Evolutionary conservation across 2,113 vertebrate genomes (phyloP), one percentile per base, ranked within the genome.

Genomic region (Gadus chalcogrammus): DNA sequence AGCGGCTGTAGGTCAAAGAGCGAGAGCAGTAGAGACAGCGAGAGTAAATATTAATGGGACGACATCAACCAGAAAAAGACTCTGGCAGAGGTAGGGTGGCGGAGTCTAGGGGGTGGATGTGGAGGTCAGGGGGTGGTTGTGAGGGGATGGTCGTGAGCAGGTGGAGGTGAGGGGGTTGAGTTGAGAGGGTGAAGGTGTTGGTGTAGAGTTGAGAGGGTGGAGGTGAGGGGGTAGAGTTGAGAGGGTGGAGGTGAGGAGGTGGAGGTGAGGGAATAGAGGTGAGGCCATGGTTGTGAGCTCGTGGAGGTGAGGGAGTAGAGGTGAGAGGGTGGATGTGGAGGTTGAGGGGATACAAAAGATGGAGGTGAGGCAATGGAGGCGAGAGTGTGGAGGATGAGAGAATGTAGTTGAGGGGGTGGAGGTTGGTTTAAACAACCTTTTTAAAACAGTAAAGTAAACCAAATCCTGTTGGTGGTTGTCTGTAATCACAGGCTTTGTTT

Each of bases 1-100:
- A 78, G 86, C 83, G 84, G 87, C 86, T 85, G 88, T 88, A 88
- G 83, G 77, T 73, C n/a, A 87, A 58, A 75, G 2, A 20, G 17
- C 3, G n/a, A 59, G 71, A 64, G 68, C 55, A 78, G 61, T 62
- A 61, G 66, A 77, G 79, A 80, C 63, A 61, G 68, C 53, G 28
- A 17, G 42, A 59, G 73, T 68, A 24, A 69, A 18, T 12, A 64
- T 55, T 69, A 74, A 68, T 22, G 12, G 24, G 31, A 65, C 66
- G 12, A 55, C 53, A 16, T 55, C 53, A 55, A 55, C 9, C 12
- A 55, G 53, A 16, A 16, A 11, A 8, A 55, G 9, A 17, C n/a
- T 17, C 55, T 58, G 38, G 4, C 38, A 6, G 38, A 42, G 5
- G 38, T 6, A 42, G 38, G 38, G 11, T 24, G 38, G 55, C 13